A percentile compares a stretch with the other conserved stretches of the same genome.
Conservation (phyloP, 2,888 invertebrate genomes). For the Diploptera punctata region DNA sequence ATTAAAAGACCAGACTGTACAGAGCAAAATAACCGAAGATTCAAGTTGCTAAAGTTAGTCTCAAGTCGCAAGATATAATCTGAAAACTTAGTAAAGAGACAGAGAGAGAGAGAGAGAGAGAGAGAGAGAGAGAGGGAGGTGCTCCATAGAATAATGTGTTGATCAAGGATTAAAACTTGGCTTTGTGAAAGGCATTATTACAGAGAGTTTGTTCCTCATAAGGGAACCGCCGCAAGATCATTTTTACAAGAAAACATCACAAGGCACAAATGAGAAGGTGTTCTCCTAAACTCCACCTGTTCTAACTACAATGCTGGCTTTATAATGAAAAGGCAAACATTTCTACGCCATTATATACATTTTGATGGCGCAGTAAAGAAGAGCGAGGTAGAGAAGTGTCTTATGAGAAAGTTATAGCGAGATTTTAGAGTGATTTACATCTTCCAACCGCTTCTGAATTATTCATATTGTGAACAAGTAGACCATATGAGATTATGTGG, state of each 20-base stretch:
- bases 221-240: not conserved
- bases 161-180: conserved; percentile 20
- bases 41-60: not conserved
- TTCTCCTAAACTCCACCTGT: not conserved
- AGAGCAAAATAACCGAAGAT: not conserved
- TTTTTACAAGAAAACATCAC: not conserved
- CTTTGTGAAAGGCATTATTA: conserved; percentile 24
- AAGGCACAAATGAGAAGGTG: not conserved
- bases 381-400: not conserved
- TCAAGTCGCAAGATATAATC: not conserved
- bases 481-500: too few relatives aligned
- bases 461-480: too few relatives aligned
- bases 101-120: too few relatives aligned
- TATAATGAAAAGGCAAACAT: not conserved
- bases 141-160: conserved; percentile 21
- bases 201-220: conserved; percentile 3
- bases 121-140: too few relatives aligned
- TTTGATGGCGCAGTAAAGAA: too few relatives aligned
- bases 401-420: not conserved
- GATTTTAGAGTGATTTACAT: not conserved
- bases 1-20: not conserved
- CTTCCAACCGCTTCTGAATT: not conserved
- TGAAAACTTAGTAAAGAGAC: conserved; percentile 10
- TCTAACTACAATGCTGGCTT: not conserved
- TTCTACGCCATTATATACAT: conserved; percentile 1